These are phyloP conservation scores for Astreopora myriophthalma DNA, from an alignment of 64 coral and sea anemone genomes.

Conservation along the genomic window DNA sequence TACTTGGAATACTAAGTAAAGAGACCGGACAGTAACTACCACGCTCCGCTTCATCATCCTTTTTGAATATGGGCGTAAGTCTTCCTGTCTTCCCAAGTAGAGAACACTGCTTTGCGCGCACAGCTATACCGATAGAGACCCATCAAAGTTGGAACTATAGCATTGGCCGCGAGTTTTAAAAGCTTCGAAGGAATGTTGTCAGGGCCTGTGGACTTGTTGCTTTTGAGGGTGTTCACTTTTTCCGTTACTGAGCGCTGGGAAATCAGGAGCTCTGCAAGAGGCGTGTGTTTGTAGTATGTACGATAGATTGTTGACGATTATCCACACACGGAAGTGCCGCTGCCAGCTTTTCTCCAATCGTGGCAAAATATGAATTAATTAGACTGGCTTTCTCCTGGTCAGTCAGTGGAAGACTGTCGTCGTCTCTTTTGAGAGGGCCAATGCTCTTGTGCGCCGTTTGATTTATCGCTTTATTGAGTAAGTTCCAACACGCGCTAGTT, in stretches of 20 bases:
- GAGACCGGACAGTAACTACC: not conserved
- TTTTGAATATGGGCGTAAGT: slow-evolving; percentile 16
- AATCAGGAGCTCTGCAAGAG: not conserved
- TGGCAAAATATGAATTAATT: not conserved
- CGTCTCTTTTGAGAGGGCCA: slow-evolving; percentile 27
- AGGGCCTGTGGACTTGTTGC: not conserved
- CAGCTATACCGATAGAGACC: not conserved
- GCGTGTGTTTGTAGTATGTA: not conserved
- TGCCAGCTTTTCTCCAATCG: not conserved
- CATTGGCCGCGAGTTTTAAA: not conserved
- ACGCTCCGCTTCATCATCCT: not conserved
- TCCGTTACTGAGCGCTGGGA: not conserved
- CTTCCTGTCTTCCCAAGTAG: not conserved
- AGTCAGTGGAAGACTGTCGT: not conserved
- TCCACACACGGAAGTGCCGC: not conserved
- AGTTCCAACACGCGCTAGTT: not conserved
- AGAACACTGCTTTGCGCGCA: not conserved
- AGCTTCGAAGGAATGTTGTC: slow-evolving; percentile 28
- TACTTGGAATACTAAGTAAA: not conserved
- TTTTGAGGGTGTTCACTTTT: not conserved
- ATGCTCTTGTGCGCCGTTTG: not conserved
- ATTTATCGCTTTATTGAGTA: not conserved
- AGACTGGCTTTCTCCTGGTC: not conserved
- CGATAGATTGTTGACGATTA: not conserved
- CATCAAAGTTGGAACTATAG: not conserved